Conservation (phyloP, 1,140 invertebrate species). For the Eriosoma lanigerum region DNA sequence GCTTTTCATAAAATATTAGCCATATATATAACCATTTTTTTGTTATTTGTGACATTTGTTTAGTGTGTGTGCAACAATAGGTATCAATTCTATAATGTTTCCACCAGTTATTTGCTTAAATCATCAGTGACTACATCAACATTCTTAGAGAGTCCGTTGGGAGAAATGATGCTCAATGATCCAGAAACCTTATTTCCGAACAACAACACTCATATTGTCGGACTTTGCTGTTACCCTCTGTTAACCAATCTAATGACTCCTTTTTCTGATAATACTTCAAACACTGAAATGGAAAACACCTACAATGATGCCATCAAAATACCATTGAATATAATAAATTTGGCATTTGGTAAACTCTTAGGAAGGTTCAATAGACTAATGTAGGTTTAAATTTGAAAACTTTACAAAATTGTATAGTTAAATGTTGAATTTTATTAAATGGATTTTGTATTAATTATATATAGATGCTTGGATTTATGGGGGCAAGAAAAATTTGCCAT, state of each 20-base stretch:
- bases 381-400: conserved; percentile 21
- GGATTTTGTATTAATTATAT: not conserved
- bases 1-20: no score
- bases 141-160: conserved; percentile 35
- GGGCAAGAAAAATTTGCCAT: conserved; percentile 42
- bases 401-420: not conserved
- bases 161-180: conserved; percentile 35
- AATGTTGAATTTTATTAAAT: not conserved
- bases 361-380: conserved; percentile 30
- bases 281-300: not conserved
- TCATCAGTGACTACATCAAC: conserved; percentile 8
- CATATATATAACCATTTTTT: no score
- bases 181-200: conserved; percentile 13
- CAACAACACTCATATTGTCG: conserved; percentile 10
- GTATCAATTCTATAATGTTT: conserved; percentile 47
- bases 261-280: not conserved
- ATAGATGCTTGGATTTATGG: conserved; percentile 44
- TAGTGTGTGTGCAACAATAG: conserved; percentile 44
- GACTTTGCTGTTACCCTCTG: conserved; percentile 26
- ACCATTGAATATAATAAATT: conserved; percentile 28
- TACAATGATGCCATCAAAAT: conserved; percentile 25
- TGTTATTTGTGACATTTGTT: conserved; percentile 7
- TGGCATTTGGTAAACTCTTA: conserved; percentile 31
- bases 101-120: conserved; percentile 35
- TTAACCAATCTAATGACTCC: conserved; percentile 41